Evolutionary conservation across 2,888 invertebrate species (phyloP).

Genomic region (Nymphalis c-album): DNA sequence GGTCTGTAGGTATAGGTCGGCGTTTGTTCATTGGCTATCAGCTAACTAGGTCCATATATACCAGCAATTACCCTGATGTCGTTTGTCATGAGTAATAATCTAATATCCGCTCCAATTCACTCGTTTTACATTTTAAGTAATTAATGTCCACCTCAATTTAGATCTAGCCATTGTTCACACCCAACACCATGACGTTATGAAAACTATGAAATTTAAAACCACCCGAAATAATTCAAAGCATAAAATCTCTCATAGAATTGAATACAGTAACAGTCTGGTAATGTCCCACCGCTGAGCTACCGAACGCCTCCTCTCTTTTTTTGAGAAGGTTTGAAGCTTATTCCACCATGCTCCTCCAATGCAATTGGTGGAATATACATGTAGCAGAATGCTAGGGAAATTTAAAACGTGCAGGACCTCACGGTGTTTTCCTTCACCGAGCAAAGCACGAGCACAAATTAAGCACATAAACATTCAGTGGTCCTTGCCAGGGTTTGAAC

Average conservation of each 20-base stretch:
- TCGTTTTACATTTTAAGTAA: conserved; percentile 29
- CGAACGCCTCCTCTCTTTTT: no score
- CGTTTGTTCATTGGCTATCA: conserved; percentile 13
- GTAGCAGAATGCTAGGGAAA: no score
- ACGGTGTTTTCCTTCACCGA: no score
- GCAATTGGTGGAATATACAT: no score
- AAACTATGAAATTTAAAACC: neutral
- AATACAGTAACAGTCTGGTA: no score
- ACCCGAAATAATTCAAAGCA: neutral
- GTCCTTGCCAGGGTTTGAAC: no score
- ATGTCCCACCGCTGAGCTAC: no score
- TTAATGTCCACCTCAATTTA: conserved; percentile 21
- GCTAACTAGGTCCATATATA: conserved; percentile 28
- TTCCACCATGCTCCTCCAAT: no score
- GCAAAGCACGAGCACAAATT: no score
- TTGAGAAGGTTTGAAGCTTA: no score
- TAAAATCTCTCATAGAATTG: neutral
- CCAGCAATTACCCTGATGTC: conserved; percentile 32
- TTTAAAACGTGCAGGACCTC: no score
- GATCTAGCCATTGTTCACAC: conserved; percentile 13
- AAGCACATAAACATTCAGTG: no score
- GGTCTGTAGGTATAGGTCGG: conserved; percentile 6
- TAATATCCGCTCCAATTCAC: conserved; percentile 33
- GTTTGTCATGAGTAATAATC: conserved; percentile 32
- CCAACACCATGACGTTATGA: neutral